These are phyloP conservation scores for Diadophis punctatus DNA, from an alignment of 2,113 vertebrate genomes.

Conservation along the genomic window DNA sequence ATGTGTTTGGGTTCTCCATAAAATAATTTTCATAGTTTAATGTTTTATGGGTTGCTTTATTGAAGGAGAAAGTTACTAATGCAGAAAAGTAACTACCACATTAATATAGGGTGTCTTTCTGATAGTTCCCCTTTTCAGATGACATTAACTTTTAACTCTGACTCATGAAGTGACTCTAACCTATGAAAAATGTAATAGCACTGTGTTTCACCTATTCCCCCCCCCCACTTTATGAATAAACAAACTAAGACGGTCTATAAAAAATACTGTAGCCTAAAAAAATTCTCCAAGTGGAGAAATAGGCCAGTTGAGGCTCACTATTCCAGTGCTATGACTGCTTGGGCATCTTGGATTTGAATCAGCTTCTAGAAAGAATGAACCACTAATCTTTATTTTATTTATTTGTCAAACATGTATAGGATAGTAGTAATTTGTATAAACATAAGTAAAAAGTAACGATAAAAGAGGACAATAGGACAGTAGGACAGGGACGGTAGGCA, in stretches of 20 bases:
- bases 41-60: not conserved
- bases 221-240: not conserved
- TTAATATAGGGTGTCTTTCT: slow-evolving; percentile 51
- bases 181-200: not conserved
- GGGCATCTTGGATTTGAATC: not conserved
- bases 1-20: not conserved
- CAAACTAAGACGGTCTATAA: not conserved
- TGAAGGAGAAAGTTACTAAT: not conserved
- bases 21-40: not conserved
- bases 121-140: slow-evolving; percentile 53
- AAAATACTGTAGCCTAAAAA: not conserved
- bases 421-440: no score
- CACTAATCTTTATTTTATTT: not conserved
- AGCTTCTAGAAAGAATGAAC: not conserved
- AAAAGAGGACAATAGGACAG: no score
- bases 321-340: not conserved
- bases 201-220: not conserved
- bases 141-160: slow-evolving; percentile 43
- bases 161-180: not conserved
- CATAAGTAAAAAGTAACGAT: no score
- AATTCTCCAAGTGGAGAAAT: not conserved
- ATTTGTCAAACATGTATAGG: no score
- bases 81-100: not conserved
- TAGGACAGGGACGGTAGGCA: no score
- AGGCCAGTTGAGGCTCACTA: not conserved